Evolutionary conservation across 2,113 vertebrate species (phyloP), one percentile per base, ranked within the genome.

Genomic region (Cryptomyrus ogoouensis): DNA sequence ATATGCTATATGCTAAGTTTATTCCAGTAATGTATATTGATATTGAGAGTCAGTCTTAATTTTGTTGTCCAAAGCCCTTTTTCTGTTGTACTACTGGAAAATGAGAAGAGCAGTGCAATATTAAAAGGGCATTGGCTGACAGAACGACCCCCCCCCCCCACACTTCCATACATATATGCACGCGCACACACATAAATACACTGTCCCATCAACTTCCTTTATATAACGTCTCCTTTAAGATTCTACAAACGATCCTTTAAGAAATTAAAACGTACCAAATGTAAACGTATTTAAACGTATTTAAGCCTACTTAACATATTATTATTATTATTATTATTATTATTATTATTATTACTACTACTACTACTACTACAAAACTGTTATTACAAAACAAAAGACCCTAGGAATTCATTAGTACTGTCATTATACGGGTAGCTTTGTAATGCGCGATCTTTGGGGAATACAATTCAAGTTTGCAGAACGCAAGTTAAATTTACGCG

Each of bases 51-150:
- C 44, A 89, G 90, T 70, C 53, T 94, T 80, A 62, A 93, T 92
- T 91, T 95, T 96, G 97, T 97, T 96, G 96, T 96, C 97, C 97
- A 94, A 93, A 95, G 97, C 97, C 96, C 97, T 97, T 97, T 97
- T 98, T 96, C 97, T 97, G 96, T 97, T 98, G 97, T 97, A 96
- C 97, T 98, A 97, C 97, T 98, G 97, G 97, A 95, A 96, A 96
- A 95, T 97, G 95, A 96, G 96, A 96, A 95, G 96, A 98, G 97
- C 97, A 98, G 97, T 98, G 97, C 97, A 98, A 98, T 98, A 97
- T 98, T 97, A 98, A 98, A 98, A 98, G 97, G 97, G 97, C 97
- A 98, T 98, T 96, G 97, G 97, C 96, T 96, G 95, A 96, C 97
- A 97, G 94, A 94, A 92, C 92, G 92, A 94, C 92, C 93, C 31